Percentiles rank a stretch among this genome's conserved stretches.
Conservation (phyloP, 2,113 vertebrate genomes). For the Nannobrachium achirus region DNA sequence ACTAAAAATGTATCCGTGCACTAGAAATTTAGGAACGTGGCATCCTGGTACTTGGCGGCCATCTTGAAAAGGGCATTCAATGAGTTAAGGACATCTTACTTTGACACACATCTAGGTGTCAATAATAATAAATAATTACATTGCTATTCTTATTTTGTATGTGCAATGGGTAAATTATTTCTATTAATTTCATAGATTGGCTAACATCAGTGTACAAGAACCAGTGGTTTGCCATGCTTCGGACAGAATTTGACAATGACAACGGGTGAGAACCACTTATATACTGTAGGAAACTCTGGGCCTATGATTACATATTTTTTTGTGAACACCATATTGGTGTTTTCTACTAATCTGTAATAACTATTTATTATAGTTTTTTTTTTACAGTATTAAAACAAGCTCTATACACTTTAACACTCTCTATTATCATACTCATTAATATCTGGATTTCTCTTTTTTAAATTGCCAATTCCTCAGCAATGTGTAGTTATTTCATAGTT, state of each 20-base stretch:
- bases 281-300: background rate
- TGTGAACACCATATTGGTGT: no score
- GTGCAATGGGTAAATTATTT: background rate
- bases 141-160: background rate
- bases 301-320: background rate
- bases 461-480: no score
- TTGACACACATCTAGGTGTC: no score
- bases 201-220: slow-evolving; percentile 92
- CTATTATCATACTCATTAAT: no score
- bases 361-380: background rate
- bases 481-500: no score
- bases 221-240: slow-evolving; percentile 98
- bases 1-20: no score
- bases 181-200: slow-evolving; percentile 84
- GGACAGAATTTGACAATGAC: slow-evolving; percentile 96
- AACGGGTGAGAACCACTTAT: slow-evolving; percentile 83
- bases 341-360: background rate
- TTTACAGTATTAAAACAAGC: background rate
- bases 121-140: background rate
- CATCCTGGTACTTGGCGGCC: no score
- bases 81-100: no score
- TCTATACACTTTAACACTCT: no score
- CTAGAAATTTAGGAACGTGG: no score
- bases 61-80: no score
- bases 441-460: no score